phyloP scores from a whole-genome alignment of 2,797 vertebrate genomes.

The Pseudomugil gertrudae region DNA sequence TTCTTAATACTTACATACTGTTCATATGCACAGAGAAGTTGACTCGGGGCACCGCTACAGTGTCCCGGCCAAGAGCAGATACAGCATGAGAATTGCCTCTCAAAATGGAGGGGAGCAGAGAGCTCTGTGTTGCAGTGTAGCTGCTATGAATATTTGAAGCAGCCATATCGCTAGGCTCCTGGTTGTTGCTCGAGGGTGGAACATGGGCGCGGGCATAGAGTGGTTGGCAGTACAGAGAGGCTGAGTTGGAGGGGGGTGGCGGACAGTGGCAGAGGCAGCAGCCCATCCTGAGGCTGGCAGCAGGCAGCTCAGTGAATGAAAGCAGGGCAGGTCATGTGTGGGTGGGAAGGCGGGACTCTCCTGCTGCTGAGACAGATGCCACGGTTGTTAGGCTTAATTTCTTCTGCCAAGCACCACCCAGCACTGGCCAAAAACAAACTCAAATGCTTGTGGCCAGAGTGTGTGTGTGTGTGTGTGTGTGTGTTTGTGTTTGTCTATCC shows the following conservation, averaged over 20 bases:
- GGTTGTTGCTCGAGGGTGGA: conserved; percentile 67
- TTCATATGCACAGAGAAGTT: conserved; percentile 49
- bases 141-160: conserved; percentile 79
- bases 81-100: conserved; percentile 59
- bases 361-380: conserved; percentile 86
- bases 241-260: conserved; percentile 44
- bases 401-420: conserved; percentile 77
- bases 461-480: conserved; percentile 40
- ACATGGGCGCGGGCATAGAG: conserved; percentile 62
- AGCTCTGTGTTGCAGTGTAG: conserved; percentile 56
- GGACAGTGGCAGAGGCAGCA: conserved; percentile 64
- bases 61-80: conserved; percentile 48
- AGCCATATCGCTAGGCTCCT: conserved; percentile 70
- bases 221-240: conserved; percentile 66
- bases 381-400: conserved; percentile 82
- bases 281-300: conserved; percentile 77
- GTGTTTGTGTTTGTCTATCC: conserved; percentile 37
- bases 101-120: conserved; percentile 72
- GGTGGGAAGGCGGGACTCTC: conserved; percentile 82
- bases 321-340: conserved; percentile 80
- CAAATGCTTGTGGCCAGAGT: conserved; percentile 69
- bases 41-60: conserved; percentile 43
- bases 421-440: conserved; percentile 79
- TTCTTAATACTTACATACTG: conserved; percentile 41
- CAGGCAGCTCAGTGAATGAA: conserved; percentile 75